phyloP scores from a whole-genome alignment of 2,888 invertebrate genomes.

The Diloba caeruleocephala region DNA sequence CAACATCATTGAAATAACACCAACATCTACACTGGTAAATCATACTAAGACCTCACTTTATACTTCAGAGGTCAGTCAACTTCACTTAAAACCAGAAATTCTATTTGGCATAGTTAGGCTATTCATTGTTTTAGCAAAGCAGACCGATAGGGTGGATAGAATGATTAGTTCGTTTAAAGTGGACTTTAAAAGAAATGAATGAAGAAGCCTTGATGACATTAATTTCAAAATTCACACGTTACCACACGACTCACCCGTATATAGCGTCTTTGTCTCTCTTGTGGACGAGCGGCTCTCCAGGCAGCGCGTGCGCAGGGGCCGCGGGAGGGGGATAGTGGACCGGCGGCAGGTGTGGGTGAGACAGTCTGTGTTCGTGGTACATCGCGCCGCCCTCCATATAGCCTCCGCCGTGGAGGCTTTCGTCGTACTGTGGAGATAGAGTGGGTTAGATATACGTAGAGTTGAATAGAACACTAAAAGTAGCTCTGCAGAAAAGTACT shows the following conservation, averaged over 20 bases:
- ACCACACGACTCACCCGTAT: conserved; percentile 95
- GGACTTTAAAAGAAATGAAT: background rate
- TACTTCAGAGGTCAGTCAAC: too few relatives aligned
- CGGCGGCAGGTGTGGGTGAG: conserved; percentile 92
- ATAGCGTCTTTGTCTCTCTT: conserved; percentile 99
- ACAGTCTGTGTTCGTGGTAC: conserved; percentile 95
- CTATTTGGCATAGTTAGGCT: too few relatives aligned
- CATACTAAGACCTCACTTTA: too few relatives aligned
- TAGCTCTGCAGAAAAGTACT: background rate
- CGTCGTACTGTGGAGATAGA: conserved; percentile 94
- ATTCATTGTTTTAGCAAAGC: too few relatives aligned
- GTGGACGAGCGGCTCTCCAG: conserved; percentile 96
- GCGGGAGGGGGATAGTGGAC: conserved; percentile 95
- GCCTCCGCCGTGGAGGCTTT: conserved; percentile 95
- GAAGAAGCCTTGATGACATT: conserved; percentile 8
- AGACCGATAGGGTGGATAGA: too few relatives aligned
- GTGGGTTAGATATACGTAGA: conserved; percentile 9
- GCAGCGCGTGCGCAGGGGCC: conserved; percentile 96
- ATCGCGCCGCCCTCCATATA: conserved; percentile 94
- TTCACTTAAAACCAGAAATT: too few relatives aligned
- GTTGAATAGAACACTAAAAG: background rate
- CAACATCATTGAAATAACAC: too few relatives aligned
- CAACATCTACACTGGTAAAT: too few relatives aligned
- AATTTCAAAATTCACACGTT: conserved; percentile 67
- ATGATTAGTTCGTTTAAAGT: too few relatives aligned